These are phyloP conservation scores for Helleia helle DNA, from an alignment of 2,888 invertebrate genomes.

Conservation along the genomic window DNA sequence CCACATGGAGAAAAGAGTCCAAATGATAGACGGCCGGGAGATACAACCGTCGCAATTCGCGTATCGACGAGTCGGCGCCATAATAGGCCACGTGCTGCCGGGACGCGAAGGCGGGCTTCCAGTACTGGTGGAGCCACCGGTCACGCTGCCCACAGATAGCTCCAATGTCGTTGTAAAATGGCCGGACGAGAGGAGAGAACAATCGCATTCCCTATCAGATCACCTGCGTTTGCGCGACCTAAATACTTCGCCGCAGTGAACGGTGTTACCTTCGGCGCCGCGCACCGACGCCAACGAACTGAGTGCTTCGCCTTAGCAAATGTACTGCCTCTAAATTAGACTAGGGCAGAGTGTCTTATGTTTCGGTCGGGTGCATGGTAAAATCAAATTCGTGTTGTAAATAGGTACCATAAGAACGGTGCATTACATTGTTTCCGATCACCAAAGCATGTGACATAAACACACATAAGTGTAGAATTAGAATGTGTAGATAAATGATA, in stretches of 20 bases:
- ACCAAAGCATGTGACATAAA: conserved; percentile 20
- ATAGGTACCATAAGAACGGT: conserved; percentile 28
- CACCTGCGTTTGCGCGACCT: conserved; percentile 50
- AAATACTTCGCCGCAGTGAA: conserved; percentile 52
- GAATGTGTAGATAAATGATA: conserved; percentile 22
- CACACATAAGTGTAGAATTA: conserved; percentile 20
- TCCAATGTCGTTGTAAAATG: conserved; percentile 56
- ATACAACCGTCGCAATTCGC: conserved; percentile 35
- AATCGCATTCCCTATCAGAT: conserved; percentile 45
- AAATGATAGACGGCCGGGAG: conserved; percentile 26
- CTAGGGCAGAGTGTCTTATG: conserved; percentile 39
- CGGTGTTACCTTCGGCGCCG: conserved; percentile 18
- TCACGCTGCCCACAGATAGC: conserved; percentile 48
- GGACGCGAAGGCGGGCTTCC: conserved; percentile 51
- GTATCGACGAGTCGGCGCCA: conserved; percentile 50
- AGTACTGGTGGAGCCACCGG: conserved; percentile 55
- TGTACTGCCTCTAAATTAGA: conserved; percentile 37
- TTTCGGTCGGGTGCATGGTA: conserved; percentile 38
- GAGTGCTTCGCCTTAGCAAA: conserved; percentile 43
- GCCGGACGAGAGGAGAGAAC: conserved; percentile 46
- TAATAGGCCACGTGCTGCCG: conserved; percentile 51
- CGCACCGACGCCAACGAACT: conserved; percentile 32
- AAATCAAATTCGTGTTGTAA: conserved; percentile 38
- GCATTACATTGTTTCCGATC: conserved; percentile 14
- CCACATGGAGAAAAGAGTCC: conserved; percentile 32